Conservation (phyloP, 2,797 vertebrate genomes). For the Gallinago nigripennis region DNA sequence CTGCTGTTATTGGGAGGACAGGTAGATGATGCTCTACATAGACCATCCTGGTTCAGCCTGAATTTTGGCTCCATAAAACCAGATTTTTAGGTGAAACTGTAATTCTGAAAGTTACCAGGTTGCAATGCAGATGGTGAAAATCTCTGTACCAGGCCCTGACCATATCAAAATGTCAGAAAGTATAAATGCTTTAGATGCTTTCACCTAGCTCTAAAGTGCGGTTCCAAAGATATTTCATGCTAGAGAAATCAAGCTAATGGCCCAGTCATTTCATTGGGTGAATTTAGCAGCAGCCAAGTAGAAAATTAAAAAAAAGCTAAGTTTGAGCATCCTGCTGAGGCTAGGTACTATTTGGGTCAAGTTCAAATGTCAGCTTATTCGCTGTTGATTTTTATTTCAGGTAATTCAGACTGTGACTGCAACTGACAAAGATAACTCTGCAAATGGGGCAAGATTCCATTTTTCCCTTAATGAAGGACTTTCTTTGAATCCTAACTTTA, state of each 20-base stretch:
- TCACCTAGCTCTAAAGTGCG: background rate
- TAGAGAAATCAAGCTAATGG: background rate
- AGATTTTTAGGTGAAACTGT: background rate
- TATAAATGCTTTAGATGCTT: background rate
- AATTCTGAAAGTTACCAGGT: background rate
- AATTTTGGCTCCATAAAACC: background rate
- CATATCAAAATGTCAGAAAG: background rate
- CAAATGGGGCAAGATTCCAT: constrained; percentile 91
- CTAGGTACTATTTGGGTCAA: background rate
- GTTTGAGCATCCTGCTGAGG: background rate
- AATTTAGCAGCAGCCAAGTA: constrained; percentile 14
- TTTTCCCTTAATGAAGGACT: constrained; percentile 86
- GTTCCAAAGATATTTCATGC: background rate
- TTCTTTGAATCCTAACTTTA: constrained; percentile 94
- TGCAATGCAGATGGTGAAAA: background rate
- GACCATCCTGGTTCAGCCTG: background rate
- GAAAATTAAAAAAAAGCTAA: constrained; percentile 32
- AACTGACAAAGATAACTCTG: constrained; percentile 94
- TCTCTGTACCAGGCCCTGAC: background rate
- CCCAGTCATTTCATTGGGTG: background rate
- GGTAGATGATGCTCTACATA: background rate
- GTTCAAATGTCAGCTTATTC: constrained; percentile 12
- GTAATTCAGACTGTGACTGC: constrained; percentile 93
- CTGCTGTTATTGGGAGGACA: background rate
- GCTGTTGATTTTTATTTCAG: constrained; percentile 77